A percentile compares a stretch with the other conserved stretches of the same genome.
Conservation (phyloP, 2,797 vertebrate species). For the Xerus rutilus region DNA sequence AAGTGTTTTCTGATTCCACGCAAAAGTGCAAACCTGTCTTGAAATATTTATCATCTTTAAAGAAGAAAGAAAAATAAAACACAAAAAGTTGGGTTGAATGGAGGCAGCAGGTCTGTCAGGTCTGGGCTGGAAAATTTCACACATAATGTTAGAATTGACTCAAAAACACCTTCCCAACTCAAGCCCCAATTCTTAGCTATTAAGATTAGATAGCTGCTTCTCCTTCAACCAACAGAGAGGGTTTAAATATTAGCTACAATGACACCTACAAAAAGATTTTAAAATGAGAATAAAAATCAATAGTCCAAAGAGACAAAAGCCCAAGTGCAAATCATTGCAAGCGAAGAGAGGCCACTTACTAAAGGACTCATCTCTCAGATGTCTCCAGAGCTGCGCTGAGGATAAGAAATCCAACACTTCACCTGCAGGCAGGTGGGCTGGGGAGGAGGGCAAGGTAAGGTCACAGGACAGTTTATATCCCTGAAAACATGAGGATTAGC, state of each 20-base stretch:
- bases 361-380: not conserved
- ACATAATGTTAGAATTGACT: not conserved
- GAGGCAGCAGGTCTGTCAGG: not conserved
- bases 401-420: not conserved
- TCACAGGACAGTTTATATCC: not conserved
- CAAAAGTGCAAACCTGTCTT: not conserved
- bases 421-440: not conserved
- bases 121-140: not conserved
- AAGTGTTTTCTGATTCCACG: not conserved
- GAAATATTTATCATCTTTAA: slow-evolving; percentile 39
- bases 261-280: not conserved
- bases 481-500: not conserved
- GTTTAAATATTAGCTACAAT: not conserved
- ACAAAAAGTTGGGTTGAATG: not conserved
- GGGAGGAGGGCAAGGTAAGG: not conserved
- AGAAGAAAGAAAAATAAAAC: not conserved
- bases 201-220: not conserved
- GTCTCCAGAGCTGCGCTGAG: not conserved
- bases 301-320: not conserved
- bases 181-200: not conserved
- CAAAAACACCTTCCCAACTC: not conserved
- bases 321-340: not conserved
- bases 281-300: slow-evolving; percentile 2
- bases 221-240: not conserved
- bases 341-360: not conserved